Evolutionary conservation across 2,113 vertebrate genomes (phyloP).

Genomic region (Python bivittatus): DNA sequence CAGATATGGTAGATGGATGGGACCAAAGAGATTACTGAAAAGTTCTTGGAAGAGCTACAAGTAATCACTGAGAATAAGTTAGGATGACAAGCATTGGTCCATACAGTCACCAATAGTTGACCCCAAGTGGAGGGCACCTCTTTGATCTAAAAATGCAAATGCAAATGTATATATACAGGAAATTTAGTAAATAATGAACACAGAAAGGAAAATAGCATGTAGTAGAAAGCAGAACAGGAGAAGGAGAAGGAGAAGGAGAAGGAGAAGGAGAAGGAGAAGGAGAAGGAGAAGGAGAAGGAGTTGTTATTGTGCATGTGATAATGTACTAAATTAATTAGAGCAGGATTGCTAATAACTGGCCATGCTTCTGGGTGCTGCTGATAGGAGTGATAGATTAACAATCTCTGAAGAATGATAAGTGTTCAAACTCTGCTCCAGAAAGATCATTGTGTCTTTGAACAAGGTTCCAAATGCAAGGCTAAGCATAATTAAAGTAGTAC

Average conservation of each 20-base stretch:
- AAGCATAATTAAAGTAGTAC: background rate
- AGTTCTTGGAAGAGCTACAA: background rate
- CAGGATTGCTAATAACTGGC: background rate
- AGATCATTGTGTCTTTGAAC: background rate
- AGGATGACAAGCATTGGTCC: background rate
- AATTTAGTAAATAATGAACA: background rate
- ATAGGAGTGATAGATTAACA: background rate
- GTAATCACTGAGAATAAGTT: background rate
- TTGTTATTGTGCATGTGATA: background rate
- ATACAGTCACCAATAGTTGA: background rate
- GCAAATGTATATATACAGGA: background rate
- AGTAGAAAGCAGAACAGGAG: background rate
- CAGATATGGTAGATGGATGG: background rate
- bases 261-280: background rate
- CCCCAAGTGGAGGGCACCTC: background rate
- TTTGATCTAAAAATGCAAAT: background rate
- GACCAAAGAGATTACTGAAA: background rate
- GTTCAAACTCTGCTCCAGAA: background rate
- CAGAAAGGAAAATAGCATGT: background rate
- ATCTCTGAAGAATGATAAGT: background rate
- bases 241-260: background rate
- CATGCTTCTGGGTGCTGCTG: background rate
- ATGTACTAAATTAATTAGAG: no score
- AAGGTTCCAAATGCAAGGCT: background rate
- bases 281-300: background rate